Conservation (phyloP, 37 sponge, comb jelly and placozoan genomes). For the Aplysina aerophoba region DNA sequence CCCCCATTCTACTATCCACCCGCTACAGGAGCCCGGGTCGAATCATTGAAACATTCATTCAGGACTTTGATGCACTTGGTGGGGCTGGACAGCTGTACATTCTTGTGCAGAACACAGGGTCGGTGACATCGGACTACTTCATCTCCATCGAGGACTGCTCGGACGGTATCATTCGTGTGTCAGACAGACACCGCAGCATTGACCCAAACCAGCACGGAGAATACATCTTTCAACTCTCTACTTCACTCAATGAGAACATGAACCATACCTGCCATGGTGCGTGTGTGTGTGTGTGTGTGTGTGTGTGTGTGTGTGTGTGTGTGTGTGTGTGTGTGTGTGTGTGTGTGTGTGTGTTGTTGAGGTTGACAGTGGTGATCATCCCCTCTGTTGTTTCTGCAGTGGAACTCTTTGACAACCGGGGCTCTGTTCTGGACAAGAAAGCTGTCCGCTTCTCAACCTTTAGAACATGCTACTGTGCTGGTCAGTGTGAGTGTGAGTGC, state of each 20-base stretch:
- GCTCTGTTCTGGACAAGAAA: constrained; percentile 50
- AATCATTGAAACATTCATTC: constrained; percentile 76
- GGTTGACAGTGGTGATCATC: background rate
- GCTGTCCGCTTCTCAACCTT: constrained; percentile 54
- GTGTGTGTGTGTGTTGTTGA: constrained; percentile 15
- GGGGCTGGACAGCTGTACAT: constrained; percentile 68
- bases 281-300: background rate
- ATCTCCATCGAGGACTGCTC: constrained; percentile 70
- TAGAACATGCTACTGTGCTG: constrained; percentile 70
- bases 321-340: background rate
- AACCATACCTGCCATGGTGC: constrained; percentile 74
- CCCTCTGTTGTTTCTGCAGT: constrained; percentile 40
- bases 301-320: constrained; percentile 16
- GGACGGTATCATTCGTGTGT: constrained; percentile 73
- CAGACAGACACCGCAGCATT: constrained; percentile 55
- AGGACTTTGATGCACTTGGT: constrained; percentile 74
- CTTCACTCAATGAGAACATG: constrained; percentile 57
- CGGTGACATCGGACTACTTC: constrained; percentile 69
- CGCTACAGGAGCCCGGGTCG: constrained; percentile 68
- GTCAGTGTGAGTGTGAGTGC: constrained; percentile 69
- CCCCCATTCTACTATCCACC: background rate
- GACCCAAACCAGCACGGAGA: constrained; percentile 58
- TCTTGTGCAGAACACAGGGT: constrained; percentile 74
- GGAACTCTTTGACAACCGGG: constrained; percentile 56
- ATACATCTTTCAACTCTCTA: constrained; percentile 62